Evolutionary conservation across 2,113 vertebrate genomes (phyloP).

Genomic region (Thomomys bottae): DNA sequence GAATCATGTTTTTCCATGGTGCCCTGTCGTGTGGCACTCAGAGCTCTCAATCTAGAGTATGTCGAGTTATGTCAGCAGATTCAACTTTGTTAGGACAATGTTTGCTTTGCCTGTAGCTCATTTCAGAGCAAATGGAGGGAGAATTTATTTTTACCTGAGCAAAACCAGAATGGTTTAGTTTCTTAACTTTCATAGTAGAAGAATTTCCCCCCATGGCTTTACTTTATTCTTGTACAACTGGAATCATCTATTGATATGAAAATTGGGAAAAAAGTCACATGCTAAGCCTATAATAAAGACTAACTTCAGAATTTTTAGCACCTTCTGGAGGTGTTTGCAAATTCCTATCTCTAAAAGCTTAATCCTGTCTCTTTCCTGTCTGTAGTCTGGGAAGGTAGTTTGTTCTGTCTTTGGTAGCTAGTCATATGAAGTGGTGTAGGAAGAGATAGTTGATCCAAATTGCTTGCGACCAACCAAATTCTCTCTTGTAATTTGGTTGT

Average conservation of each 20-base stretch:
- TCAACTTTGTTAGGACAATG: conserved; percentile 28
- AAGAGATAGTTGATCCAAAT: neutral
- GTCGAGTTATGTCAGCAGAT: conserved; percentile 1
- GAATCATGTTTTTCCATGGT: conserved; percentile 13
- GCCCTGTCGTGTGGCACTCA: neutral
- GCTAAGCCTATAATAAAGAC: conserved; percentile 5
- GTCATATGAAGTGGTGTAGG: neutral
- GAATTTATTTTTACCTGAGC: conserved; percentile 3
- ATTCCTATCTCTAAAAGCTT: neutral
- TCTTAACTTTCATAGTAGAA: neutral
- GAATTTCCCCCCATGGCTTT: conserved; percentile 28
- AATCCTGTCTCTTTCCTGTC: neutral
- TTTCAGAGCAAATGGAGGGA: conserved; percentile 10
- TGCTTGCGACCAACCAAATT: neutral
- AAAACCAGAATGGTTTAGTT: conserved; percentile 22
- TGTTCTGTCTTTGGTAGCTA: neutral
- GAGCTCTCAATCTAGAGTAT: neutral
- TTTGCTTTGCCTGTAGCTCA: conserved; percentile 19
- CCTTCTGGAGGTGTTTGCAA: neutral
- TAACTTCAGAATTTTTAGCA: neutral
- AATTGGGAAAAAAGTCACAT: neutral
- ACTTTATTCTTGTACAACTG: conserved; percentile 21
- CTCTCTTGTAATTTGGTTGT: neutral
- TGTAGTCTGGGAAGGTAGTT: neutral
- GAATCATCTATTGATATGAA: neutral